Evolutionary conservation across 2,888 invertebrate species (phyloP).

Genomic region (Neoitamus cyanurus): DNA sequence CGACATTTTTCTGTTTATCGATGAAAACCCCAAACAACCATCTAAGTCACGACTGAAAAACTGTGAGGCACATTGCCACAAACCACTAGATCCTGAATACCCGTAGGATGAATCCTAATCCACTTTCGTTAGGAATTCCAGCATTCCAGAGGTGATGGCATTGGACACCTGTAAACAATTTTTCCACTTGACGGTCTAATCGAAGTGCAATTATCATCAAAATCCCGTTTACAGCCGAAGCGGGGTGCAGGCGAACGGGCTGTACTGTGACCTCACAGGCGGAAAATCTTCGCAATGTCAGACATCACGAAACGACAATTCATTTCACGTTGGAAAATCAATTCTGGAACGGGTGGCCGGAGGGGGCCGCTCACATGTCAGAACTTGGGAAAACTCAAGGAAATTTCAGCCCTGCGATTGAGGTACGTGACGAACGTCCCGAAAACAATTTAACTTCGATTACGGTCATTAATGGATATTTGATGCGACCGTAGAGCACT

Average conservation of each 20-base stretch:
- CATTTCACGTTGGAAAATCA: slow-evolving; percentile 27
- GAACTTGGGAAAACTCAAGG: not conserved
- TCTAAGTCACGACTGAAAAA: not conserved
- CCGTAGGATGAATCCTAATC: not conserved
- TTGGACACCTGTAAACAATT: slow-evolving; percentile 1
- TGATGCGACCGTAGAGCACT: slow-evolving; percentile 22
- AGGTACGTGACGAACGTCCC: slow-evolving; percentile 34
- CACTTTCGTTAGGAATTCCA: not conserved
- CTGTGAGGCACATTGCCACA: not conserved
- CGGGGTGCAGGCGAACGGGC: not conserved
- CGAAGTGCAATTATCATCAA: slow-evolving; percentile 20
- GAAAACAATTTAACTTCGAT: slow-evolving; percentile 40
- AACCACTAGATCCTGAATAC: not conserved
- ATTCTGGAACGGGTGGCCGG: not conserved
- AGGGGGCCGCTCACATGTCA: not conserved
- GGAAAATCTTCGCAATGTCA: not conserved
- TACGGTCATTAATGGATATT: slow-evolving; percentile 40
- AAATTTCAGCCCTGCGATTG: slow-evolving; percentile 7
- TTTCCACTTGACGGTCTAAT: not conserved
- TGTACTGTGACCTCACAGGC: no score
- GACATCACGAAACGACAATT: slow-evolving; percentile 37
- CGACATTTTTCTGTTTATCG: no score
- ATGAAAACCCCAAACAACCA: no score
- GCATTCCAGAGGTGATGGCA: not conserved
- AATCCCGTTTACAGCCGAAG: not conserved